phyloP scores from a whole-genome alignment of 2,113 vertebrate genomes.

The Crypturellus undulatus region DNA sequence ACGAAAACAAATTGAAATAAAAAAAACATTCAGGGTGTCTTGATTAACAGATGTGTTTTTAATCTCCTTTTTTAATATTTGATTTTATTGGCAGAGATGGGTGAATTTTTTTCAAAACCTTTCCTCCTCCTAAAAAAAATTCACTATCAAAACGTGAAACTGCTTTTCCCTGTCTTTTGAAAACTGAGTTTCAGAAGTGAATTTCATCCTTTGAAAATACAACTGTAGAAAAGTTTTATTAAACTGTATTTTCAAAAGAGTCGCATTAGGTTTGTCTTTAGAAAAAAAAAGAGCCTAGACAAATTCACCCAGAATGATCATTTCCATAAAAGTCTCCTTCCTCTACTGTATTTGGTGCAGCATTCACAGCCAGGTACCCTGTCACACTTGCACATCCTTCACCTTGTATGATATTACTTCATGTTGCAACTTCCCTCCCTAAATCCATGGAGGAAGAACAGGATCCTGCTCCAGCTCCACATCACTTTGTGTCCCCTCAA shows the following conservation, averaged over 20 bases:
- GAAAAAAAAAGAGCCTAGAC: not conserved
- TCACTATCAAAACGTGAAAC: not conserved
- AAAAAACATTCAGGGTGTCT: not conserved
- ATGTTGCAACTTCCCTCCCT: not conserved
- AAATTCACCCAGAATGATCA: not conserved
- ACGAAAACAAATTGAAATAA: not conserved
- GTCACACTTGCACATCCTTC: not conserved
- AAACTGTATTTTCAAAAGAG: not conserved
- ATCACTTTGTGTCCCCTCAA: not conserved
- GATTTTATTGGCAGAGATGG: not conserved
- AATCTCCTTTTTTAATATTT: conserved; percentile 17
- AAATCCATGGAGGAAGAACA: not conserved
- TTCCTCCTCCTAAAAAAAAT: not conserved
- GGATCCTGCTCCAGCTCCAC: not conserved
- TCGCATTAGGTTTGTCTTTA: not conserved
- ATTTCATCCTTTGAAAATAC: not conserved
- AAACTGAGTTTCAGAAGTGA: conserved; percentile 4
- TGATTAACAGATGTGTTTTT: conserved; percentile 31
- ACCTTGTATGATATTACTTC: not conserved
- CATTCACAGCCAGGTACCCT: not conserved
- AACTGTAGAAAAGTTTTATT: not conserved
- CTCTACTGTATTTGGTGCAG: not conserved
- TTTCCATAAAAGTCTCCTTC: not conserved
- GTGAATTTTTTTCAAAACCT: not conserved
- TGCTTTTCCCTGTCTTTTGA: not conserved